These are phyloP conservation scores for Bombus sylvicola DNA, from an alignment of 1,140 invertebrate species.

Conservation along the genomic window DNA sequence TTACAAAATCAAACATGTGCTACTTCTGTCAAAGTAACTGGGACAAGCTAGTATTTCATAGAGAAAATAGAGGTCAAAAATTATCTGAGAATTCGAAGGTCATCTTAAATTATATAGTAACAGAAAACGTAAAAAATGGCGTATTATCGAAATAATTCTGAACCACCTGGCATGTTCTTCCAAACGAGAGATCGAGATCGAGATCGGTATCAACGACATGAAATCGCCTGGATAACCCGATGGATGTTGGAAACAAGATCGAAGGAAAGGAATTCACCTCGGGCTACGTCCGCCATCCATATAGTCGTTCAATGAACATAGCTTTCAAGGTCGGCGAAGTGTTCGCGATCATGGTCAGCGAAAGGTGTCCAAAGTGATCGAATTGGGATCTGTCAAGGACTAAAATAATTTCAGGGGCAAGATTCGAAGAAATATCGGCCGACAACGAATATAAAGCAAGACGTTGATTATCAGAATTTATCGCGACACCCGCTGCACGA, in stretches of 20 bases:
- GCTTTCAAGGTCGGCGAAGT: slow-evolving; percentile 43
- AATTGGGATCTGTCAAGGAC: not conserved
- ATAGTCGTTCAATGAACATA: slow-evolving; percentile 18
- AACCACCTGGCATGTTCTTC: not conserved
- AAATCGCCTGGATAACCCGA: not conserved
- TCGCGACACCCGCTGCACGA: not conserved
- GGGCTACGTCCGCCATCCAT: slow-evolving; percentile 3
- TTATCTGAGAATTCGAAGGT: not conserved
- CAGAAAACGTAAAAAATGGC: too few species aligned
- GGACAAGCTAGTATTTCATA: not conserved
- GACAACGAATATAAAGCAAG: not conserved
- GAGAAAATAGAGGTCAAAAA: not conserved
- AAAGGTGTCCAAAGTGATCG: slow-evolving; percentile 22
- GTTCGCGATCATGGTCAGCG: slow-evolving; percentile 44
- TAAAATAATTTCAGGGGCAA: not conserved
- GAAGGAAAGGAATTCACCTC: slow-evolving; percentile 47
- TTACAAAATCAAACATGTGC: not conserved
- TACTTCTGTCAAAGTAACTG: not conserved
- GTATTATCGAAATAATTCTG: not conserved
- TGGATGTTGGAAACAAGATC: slow-evolving; percentile 29
- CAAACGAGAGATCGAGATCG: slow-evolving; percentile 8
- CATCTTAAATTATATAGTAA: not conserved
- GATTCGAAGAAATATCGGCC: not conserved
- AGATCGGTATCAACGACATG: slow-evolving; percentile 14
- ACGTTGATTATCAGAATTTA: too few species aligned